Evolutionary conservation across 1,140 invertebrate genomes (phyloP), one percentile per base, ranked within the genome.

Genomic region (Neuroterus valhalla): DNA sequence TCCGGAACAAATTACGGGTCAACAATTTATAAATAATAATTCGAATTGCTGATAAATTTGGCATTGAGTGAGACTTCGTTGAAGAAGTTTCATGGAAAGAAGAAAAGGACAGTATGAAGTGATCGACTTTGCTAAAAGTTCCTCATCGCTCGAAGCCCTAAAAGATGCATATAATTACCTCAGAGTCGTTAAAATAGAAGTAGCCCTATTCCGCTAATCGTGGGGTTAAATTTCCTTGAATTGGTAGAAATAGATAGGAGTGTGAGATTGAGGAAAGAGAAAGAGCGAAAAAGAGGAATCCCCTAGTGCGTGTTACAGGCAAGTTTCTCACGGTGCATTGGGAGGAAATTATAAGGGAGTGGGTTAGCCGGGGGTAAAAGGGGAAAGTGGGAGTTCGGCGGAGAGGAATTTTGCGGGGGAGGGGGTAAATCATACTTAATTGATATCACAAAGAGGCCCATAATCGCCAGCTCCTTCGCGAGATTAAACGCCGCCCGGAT

Each of bases 311-410:
- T 88, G 88, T 87, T 88, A 79, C 84, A 82, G 81, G 80, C 86
- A 67, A 89, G 85, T 89, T 89, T 89, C 88, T 89, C 88, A 89
- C 88, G 88, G 87, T 89, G 84, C 87, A 88, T 87, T 87, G 83
- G 84, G 70, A 88, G 84, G 84, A 89, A 88, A 89, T 89, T 88
- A 88, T 88, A 88, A 89, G 87, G 86, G 86, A 88, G 84, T 86
- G 85, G 84, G 86, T 89, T 86, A 84, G 82, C 79, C 82, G 84
- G 86, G 67, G 23, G 52, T 62, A 72, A 70, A 62, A 77, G 55
- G 26, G 38, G 44, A 68, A 75, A 38, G 62, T 48, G 74, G 67
- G 44, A 26, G 43, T 38, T 26, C 62, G 15, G 15, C 50, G 77
- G 23, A 68, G 67, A 45, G 42, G 72, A 52, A 43, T 45, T 50